Evolutionary conservation across 2,113 vertebrate species (phyloP).

Genomic region (Lota lota): DNA sequence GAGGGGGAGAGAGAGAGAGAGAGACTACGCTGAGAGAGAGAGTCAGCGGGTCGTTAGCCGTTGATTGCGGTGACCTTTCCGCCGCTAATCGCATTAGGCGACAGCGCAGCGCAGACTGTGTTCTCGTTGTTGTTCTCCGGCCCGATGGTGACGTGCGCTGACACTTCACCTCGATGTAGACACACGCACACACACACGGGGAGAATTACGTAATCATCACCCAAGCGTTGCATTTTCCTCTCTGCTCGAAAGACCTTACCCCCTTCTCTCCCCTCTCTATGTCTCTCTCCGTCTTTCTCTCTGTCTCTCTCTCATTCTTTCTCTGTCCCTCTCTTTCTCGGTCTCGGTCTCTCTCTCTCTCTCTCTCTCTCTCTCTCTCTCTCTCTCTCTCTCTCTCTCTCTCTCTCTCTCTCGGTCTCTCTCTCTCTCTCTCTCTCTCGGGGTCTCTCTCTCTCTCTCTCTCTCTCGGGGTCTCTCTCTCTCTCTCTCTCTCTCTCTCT

Average conservation of each 20-base stretch:
- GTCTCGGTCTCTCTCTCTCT: too few species aligned
- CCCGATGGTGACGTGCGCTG: constrained; percentile 2
- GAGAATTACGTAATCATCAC: constrained; percentile 27
- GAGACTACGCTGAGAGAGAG: background rate
- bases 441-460: background rate
- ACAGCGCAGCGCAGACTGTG: constrained; percentile 26
- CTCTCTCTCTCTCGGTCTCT: too few species aligned
- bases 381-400: too few species aligned
- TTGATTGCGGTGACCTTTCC: constrained; percentile 51
- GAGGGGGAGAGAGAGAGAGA: too few species aligned
- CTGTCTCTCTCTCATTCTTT: constrained; percentile 17
- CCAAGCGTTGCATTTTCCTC: constrained; percentile 10
- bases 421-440: too few species aligned
- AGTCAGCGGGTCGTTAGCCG: background rate
- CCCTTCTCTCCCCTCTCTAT: background rate
- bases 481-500: constrained; percentile 4
- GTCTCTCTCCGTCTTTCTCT: constrained; percentile 8
- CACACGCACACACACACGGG: background rate
- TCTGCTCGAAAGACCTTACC: background rate
- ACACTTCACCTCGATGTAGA: constrained; percentile 11
- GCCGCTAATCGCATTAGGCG: constrained; percentile 25
- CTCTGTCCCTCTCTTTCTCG: background rate
- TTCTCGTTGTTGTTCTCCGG: background rate
- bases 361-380: too few species aligned
- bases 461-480: background rate